A percentile compares a stretch with the other conserved stretches of the same genome.
Conservation (phyloP, 2,888 invertebrate species). For the Pyrocoelia pectoralis region DNA sequence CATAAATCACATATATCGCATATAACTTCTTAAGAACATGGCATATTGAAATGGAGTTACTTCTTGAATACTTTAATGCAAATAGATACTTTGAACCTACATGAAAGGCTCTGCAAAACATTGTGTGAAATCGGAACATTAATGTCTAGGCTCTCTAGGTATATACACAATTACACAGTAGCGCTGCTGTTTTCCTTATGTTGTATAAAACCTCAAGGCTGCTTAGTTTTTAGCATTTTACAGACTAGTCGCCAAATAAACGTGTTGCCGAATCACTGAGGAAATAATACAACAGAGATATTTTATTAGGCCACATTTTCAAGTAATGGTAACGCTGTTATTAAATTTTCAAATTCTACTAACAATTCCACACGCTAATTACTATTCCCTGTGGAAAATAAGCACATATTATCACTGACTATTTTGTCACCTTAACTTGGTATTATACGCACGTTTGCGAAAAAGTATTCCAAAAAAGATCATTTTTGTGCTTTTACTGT, state of each 20-base stretch:
- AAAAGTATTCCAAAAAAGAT: constrained; percentile 9
- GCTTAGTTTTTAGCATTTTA: constrained; percentile 20
- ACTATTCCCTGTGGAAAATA: constrained; percentile 34
- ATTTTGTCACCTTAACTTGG: constrained; percentile 21
- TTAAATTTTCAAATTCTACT: constrained; percentile 23
- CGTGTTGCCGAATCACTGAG: background rate
- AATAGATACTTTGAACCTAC: constrained; percentile 21
- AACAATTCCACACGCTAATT: constrained; percentile 31
- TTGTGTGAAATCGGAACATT: constrained; percentile 32
- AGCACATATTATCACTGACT: constrained; percentile 38
- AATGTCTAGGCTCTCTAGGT: constrained; percentile 32
- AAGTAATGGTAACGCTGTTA: constrained; percentile 20
- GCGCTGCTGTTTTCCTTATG: constrained; percentile 8
- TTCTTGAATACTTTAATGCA: constrained; percentile 24
- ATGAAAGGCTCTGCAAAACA: constrained; percentile 19
- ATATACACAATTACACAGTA: constrained; percentile 37
- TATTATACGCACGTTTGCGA: constrained; percentile 3
- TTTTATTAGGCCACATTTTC: constrained; percentile 34
- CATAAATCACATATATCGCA: constrained; percentile 39
- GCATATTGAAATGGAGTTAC: constrained; percentile 37
- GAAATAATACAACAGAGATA: background rate
- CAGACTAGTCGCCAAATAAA: constrained; percentile 3
- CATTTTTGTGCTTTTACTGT: constrained; percentile 16
- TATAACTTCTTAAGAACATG: constrained; percentile 31
- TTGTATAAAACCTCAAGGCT: constrained; percentile 38